Evolutionary conservation across 2,797 vertebrate species (phyloP).

Genomic region (Pelodytes ibericus): DNA sequence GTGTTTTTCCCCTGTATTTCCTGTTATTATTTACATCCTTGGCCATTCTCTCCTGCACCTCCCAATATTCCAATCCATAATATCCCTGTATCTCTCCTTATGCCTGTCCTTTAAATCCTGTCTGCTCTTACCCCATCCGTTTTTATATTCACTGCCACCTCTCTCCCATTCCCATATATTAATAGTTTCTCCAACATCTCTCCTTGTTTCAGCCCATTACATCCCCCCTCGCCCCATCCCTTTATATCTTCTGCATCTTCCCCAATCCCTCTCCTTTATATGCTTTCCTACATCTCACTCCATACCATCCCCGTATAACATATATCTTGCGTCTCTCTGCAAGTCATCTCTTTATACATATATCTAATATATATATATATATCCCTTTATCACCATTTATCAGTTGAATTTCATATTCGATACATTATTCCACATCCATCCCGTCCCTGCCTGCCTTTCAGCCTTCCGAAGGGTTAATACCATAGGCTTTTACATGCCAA

Average conservation of each 20-base stretch:
- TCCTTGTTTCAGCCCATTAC: not conserved
- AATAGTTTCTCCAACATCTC: not conserved
- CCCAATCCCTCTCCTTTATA: not conserved
- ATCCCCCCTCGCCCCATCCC: not conserved
- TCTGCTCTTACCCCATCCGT: too few relatives aligned
- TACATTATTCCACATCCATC: not conserved
- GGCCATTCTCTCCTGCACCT: not conserved
- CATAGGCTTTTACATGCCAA: not conserved
- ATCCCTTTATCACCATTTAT: not conserved
- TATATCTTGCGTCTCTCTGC: too few relatives aligned
- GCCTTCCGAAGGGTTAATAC: not conserved
- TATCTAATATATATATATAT: too few relatives aligned
- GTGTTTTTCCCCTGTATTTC: too few relatives aligned
- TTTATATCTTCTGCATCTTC: not conserved
- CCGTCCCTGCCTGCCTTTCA: not conserved
- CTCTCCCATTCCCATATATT: not conserved
- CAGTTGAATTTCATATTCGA: not conserved
- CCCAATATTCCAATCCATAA: too few relatives aligned
- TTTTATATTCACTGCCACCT: not conserved
- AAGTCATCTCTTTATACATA: too few relatives aligned
- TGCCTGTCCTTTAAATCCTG: too few relatives aligned
- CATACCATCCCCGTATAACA: too few relatives aligned
- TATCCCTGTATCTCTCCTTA: too few relatives aligned
- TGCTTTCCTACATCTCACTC: too few relatives aligned
- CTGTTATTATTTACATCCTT: too few relatives aligned